phyloP scores from a whole-genome alignment of 2,888 invertebrate species.

The Stegana nigrithorax region DNA sequence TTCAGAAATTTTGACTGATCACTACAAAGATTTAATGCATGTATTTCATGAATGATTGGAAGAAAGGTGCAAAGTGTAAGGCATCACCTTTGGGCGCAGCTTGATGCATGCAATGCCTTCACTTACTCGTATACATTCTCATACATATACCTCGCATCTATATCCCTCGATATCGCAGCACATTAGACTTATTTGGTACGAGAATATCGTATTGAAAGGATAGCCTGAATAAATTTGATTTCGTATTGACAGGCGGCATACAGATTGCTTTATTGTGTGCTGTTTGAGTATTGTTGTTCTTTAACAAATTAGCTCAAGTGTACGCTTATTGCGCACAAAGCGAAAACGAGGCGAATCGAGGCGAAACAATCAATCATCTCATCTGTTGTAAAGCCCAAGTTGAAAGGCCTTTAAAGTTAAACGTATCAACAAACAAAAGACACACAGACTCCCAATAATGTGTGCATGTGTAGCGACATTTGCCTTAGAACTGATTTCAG shows the following conservation, averaged over 20 bases:
- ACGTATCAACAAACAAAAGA: background rate
- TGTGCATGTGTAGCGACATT: background rate
- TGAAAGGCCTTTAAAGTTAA: slow-evolving; percentile 11
- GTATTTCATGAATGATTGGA: too few relatives aligned
- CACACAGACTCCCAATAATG: background rate
- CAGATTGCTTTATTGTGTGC: slow-evolving; percentile 41
- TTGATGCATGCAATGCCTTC: slow-evolving; percentile 53
- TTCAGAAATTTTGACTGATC: background rate
- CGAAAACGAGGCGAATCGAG: slow-evolving; percentile 2
- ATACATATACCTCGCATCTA: too few relatives aligned
- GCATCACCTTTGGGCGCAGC: slow-evolving; percentile 54
- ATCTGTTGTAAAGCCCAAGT: slow-evolving; percentile 16
- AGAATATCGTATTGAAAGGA: too few relatives aligned
- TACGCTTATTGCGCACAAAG: slow-evolving; percentile 43
- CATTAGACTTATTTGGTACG: too few relatives aligned
- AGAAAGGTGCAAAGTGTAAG: slow-evolving; percentile 58
- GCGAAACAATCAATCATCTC: slow-evolving; percentile 17
- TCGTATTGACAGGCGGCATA: slow-evolving; percentile 58
- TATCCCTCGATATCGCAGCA: too few relatives aligned
- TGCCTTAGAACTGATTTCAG: background rate
- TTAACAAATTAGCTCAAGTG: slow-evolving; percentile 58
- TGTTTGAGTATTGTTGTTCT: slow-evolving; percentile 28
- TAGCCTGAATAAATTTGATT: slow-evolving; percentile 52
- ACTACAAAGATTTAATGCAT: slow-evolving; percentile 7
- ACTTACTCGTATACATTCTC: too few relatives aligned